These are phyloP conservation scores for Strix uralensis DNA, from an alignment of 2,113 vertebrate genomes.

Conservation along the genomic window DNA sequence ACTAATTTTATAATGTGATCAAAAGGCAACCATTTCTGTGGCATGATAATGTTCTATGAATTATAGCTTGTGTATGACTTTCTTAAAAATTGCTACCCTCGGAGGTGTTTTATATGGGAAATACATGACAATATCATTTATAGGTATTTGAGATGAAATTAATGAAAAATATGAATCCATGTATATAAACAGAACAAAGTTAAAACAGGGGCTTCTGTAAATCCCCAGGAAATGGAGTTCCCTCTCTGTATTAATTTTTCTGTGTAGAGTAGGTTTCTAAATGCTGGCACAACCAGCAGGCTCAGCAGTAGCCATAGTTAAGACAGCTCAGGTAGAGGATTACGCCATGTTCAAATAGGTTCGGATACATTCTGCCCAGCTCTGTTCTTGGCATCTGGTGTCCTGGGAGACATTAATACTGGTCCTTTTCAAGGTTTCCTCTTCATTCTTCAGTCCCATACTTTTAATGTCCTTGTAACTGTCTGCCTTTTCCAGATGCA, in stretches of 20 bases:
- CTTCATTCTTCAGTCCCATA: neutral
- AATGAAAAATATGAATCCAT: neutral
- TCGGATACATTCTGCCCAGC: neutral
- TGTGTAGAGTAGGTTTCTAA: neutral
- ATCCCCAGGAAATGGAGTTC: neutral
- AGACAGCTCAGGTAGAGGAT: neutral
- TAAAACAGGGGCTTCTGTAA: neutral
- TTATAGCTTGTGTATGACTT: neutral
- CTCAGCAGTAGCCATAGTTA: neutral
- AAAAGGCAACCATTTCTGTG: neutral
- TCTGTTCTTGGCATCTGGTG: neutral
- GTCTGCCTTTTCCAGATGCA: neutral
- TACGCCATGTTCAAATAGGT: neutral
- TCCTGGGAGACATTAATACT: neutral
- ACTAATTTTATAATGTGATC: neutral
- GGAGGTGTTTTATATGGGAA: neutral
- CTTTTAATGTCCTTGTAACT: neutral
- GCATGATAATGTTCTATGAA: neutral
- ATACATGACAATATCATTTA: neutral
- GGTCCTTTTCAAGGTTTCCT: neutral
- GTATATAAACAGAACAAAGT: neutral
- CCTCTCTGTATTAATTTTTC: neutral
- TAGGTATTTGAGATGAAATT: neutral
- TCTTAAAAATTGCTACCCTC: neutral
- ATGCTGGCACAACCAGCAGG: neutral